These are phyloP conservation scores for Sipha maydis DNA, from an alignment of 2,888 invertebrate species.

Conservation along the genomic window DNA sequence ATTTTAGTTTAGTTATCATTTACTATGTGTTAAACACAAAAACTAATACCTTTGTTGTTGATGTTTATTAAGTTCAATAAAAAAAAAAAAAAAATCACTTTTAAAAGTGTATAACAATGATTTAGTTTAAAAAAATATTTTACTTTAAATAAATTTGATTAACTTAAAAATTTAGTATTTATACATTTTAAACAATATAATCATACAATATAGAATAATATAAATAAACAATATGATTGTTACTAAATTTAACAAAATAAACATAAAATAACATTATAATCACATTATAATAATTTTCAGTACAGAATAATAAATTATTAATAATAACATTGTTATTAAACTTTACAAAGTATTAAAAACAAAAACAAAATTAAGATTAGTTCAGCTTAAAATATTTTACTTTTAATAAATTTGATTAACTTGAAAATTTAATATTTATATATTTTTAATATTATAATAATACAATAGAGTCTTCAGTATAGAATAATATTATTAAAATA, in stretches of 20 bases:
- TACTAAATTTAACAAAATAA: conserved; percentile 6
- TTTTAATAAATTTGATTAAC: neutral
- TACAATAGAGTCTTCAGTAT: neutral
- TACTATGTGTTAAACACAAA: too few relatives aligned
- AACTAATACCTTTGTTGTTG: too few relatives aligned
- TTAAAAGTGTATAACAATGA: neutral
- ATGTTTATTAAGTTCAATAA: neutral
- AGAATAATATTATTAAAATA: conserved; percentile 12
- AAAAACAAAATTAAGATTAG: too few relatives aligned
- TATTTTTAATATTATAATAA: conserved; percentile 13
- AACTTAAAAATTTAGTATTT: neutral
- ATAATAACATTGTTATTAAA: conserved; percentile 11
- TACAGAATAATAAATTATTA: neutral
- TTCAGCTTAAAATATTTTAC: neutral
- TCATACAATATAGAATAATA: conserved; percentile 15
- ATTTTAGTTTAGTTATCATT: too few relatives aligned
- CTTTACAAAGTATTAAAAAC: neutral
- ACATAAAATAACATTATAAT: too few relatives aligned
- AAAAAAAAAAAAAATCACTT: conserved; percentile 3
- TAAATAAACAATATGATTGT: conserved; percentile 23
- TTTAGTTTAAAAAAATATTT: neutral
- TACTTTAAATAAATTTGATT: neutral
- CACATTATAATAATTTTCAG: neutral
- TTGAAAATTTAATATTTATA: neutral
- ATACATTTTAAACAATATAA: conserved; percentile 17